Conservation (phyloP, 2,888 invertebrate species). For the Liopterus haemorrhoidalis region DNA sequence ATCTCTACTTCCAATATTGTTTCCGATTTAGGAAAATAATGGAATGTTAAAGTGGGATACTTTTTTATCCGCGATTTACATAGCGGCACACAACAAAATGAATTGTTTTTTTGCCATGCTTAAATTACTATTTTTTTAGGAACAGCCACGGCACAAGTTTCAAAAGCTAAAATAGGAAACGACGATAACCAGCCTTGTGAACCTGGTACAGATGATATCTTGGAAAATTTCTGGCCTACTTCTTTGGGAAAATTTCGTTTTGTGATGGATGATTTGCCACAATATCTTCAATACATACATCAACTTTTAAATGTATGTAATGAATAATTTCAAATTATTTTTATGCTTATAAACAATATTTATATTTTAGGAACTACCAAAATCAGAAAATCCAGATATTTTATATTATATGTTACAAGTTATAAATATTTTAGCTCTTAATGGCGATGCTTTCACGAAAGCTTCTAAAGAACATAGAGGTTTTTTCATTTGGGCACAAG, state of each 20-base stretch:
- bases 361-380: constrained; percentile 62
- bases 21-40: too few species aligned
- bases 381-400: constrained; percentile 82
- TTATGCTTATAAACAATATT: background rate
- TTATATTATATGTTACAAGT: constrained; percentile 89
- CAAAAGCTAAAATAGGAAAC: constrained; percentile 69
- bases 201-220: constrained; percentile 64
- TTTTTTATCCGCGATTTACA: too few species aligned
- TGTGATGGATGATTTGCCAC: constrained; percentile 80
- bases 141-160: constrained; percentile 63
- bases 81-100: too few species aligned
- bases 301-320: constrained; percentile 69
- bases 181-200: constrained; percentile 68
- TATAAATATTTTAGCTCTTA: constrained; percentile 82
- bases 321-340: constrained; percentile 5
- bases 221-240: constrained; percentile 87
- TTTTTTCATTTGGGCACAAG: constrained; percentile 94
- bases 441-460: constrained; percentile 86
- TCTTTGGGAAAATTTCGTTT: constrained; percentile 90
- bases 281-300: constrained; percentile 88
- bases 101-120: too few species aligned
- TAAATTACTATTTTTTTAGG: constrained; percentile 33
- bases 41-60: too few species aligned
- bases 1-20: background rate
- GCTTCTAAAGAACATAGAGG: constrained; percentile 85